Evolutionary conservation across 2,888 invertebrate species (phyloP), one percentile per base, ranked within the genome.

Genomic region (Liopterus haemorrhoidalis): DNA sequence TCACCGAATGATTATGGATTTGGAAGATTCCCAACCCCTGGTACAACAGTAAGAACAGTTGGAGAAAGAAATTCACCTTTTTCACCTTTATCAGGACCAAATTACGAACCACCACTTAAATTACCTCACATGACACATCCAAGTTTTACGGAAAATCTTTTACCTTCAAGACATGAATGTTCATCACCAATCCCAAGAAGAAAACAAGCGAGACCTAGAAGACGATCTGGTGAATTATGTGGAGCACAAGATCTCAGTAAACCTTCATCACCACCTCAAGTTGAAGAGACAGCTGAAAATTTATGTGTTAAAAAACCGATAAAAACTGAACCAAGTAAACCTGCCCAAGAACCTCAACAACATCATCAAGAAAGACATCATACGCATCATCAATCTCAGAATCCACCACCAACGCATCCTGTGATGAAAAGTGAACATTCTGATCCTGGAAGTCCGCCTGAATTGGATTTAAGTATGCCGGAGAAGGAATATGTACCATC

Each of bases 191-290:
- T 85, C 70, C 86, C 89, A 1, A 72, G 90, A 49, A 72, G 90
- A 51, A 90, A 90, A 60, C 90, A 91, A 68, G 90, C 90, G 5
- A 72, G 90, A 36, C 91, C 91, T 2, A 72, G 90, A 32, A 74
- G 91, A 52, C 76, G 90, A 60, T 89, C 89, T 0, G 88, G 89
- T 4, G 91, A 91, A 57, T 54, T 75, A 46, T 68, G 71, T 53
- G 73, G 75, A 8, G 73, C 79, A 2, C 81, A 81, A 57, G 81
- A 81, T 59, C 69, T 82, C 28, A 15, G 16, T 24, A 22, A 35
- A n/a, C 28, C 41, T 39, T 22, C 45, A 64, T 8, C 61, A 65
- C 48, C 57, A 61, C 16, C 15, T 2, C 67, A 72, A 43, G 57
- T 63, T 11, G 66, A 68, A 52, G 69, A 70, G 52, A 64, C 61